Evolutionary conservation across 2,888 invertebrate species (phyloP), one percentile per base, ranked within the genome.

Genomic region (Allacma fusca): DNA sequence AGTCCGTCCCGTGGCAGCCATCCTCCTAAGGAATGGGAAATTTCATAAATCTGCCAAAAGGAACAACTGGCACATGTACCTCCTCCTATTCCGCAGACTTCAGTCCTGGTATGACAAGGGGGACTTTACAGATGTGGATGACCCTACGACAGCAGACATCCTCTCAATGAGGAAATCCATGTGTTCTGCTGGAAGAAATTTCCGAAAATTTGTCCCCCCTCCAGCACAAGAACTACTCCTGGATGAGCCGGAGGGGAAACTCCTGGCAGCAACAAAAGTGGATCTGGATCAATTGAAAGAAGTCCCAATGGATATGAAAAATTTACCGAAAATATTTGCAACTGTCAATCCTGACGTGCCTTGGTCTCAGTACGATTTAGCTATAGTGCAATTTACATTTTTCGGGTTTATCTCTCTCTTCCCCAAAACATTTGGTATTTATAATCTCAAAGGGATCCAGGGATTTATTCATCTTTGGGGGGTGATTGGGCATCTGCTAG

Each of bases 391-490:
- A 26, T 82, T 82, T 68, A 79, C 84, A 12, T 83, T 84, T 59
- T 82, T 81, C 44, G 83, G 82, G 19, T 75, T 83, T 57, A 69
- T 82, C 28, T 67, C 79, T n/a, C 73, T 80, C 28, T 82, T 79
- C 59, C 84, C 84, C 4, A 75, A 68, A 34, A 65, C 78, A n/a
- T 84, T 84, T 75, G 84, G 84, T 5, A 81, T 84, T 21, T 77
- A 80, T 28, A 77, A 79, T 24, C 74, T 75, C 34, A 78, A 79
- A 23, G 74, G 76, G n/a, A 50, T 83, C 23, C 43, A 79, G 43
- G 84, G 82, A n/a, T 84, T 82, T 59, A 75, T 81, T 57, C 84
- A 84, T 65, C 19, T 84, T 21, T 84, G 84, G 84, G 84, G 81
- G 12, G 77, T 82, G 1, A 68, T 82, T 29, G 84, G 84, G 5